Conservation (phyloP, 1,140 invertebrate genomes). For the Bombus impatiens region DNA sequence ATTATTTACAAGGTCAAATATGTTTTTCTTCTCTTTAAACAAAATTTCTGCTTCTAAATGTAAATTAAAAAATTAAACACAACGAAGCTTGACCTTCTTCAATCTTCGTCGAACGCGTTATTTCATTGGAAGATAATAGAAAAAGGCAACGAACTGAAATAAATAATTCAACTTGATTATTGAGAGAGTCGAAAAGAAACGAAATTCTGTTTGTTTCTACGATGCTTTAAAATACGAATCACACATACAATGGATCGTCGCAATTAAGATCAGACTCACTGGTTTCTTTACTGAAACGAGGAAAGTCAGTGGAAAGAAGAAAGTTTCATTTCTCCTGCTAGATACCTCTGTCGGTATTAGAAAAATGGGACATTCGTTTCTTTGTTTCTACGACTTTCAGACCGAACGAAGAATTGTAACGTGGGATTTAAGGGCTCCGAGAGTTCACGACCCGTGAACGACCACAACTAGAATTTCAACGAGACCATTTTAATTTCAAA, state of each 20-base stretch:
- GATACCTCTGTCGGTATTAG: not conserved
- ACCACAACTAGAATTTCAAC: constrained; percentile 19
- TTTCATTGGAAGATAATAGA: not conserved
- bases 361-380: not conserved
- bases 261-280: constrained; percentile 9
- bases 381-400: not conserved
- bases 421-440: not conserved
- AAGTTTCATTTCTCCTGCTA: not conserved
- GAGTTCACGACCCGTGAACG: constrained; percentile 20
- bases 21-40: not conserved
- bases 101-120: not conserved
- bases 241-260: not conserved
- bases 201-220: not conserved
- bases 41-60: not conserved
- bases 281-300: not conserved
- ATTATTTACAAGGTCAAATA: not conserved
- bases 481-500: constrained; percentile 24
- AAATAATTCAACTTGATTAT: not conserved
- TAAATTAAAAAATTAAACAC: not conserved
- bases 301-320: not conserved
- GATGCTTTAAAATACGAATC: not conserved
- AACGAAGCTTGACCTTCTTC: too few species aligned
- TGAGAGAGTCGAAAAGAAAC: not conserved
- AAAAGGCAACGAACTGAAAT: not conserved
- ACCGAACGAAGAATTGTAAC: not conserved